Conservation (phyloP, 2,797 vertebrate genomes). For the Mus minutoides region DNA sequence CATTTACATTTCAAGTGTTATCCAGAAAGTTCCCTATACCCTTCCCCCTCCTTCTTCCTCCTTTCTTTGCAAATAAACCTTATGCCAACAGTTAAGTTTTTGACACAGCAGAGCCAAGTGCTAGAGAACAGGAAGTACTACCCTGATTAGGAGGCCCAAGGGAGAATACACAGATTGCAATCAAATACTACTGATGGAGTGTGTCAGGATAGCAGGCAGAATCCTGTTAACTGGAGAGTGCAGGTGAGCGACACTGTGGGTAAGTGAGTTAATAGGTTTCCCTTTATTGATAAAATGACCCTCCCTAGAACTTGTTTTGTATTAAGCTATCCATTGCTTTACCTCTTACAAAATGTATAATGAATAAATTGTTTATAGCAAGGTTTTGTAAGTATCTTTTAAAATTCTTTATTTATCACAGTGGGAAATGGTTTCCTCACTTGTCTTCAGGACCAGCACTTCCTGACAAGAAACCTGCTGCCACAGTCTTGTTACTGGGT, state of each 20-base stretch:
- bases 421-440: background rate
- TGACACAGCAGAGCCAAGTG: background rate
- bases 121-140: background rate
- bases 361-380: background rate
- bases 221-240: background rate
- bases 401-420: background rate
- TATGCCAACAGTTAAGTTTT: background rate
- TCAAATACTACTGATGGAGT: background rate
- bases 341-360: slow-evolving; percentile 23
- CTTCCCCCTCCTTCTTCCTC: slow-evolving; percentile 50
- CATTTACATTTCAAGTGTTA: too few species aligned
- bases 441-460: background rate
- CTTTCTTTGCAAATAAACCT: slow-evolving; percentile 47
- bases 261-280: background rate
- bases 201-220: background rate
- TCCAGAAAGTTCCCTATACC: too few species aligned
- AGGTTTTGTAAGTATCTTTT: background rate
- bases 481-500: background rate
- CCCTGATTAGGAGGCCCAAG: background rate
- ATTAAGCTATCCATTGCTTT: background rate
- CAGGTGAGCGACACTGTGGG: background rate
- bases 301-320: background rate
- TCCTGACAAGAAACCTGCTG: background rate
- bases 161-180: background rate
- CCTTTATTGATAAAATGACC: background rate